Conservation (phyloP, 2,113 vertebrate genomes). For the Polypterus senegalus region DNA sequence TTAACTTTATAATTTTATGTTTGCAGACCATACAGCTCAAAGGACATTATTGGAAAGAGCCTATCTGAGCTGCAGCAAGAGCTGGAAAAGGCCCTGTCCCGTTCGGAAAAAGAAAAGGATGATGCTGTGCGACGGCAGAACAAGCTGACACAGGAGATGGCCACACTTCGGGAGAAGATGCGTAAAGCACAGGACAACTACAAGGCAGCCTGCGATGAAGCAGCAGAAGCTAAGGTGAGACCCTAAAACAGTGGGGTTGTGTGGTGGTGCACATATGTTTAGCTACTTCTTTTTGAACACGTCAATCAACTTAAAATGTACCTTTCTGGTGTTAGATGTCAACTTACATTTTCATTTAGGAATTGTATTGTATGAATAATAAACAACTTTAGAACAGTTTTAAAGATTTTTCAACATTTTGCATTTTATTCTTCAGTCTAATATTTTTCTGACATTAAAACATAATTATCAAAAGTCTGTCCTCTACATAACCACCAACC, state of each 20-base stretch:
- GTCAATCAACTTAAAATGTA: too few species aligned
- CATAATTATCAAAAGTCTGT: too few species aligned
- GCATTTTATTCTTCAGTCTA: too few species aligned
- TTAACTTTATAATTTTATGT: too few species aligned
- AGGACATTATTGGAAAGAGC: constrained; percentile 47
- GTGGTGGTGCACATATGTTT: not conserved
- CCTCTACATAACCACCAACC: too few species aligned
- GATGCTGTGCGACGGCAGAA: constrained; percentile 41
- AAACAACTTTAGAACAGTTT: too few species aligned
- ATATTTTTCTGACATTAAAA: too few species aligned
- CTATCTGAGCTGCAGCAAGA: constrained; percentile 52
- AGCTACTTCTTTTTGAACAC: too few species aligned
- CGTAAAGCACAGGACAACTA: constrained; percentile 45
- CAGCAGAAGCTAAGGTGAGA: constrained; percentile 34
- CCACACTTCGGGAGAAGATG: constrained; percentile 47
- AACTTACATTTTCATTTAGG: too few species aligned
- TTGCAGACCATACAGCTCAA: constrained; percentile 37
- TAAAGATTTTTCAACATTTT: too few species aligned
- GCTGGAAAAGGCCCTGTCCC: constrained; percentile 41
- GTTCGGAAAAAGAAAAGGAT: constrained; percentile 43
- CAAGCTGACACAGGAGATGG: constrained; percentile 45
- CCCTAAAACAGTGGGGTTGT: not conserved
- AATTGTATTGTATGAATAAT: too few species aligned
- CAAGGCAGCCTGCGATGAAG: constrained; percentile 42
- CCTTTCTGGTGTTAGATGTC: too few species aligned